Base-by-base conservation (phyloP, 2,888 invertebrate species). In the Cosmopolites sordidus region DNA sequence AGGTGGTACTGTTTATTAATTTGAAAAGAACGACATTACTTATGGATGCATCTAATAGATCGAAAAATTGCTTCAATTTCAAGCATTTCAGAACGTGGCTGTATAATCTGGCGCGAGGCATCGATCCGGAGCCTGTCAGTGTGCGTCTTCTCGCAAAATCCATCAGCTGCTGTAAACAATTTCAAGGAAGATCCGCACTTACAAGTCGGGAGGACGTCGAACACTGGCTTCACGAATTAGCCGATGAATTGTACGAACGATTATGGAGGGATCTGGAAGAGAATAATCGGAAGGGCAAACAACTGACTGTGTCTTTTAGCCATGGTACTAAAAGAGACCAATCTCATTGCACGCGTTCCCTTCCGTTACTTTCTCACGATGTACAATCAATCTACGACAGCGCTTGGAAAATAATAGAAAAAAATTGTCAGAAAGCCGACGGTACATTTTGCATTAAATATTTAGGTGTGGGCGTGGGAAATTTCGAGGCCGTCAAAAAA, bases 111-210 rank as follows among this genome's bases (percentile, higher is more conserved):
- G 87, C 90, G 1, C 81, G 87, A 58, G 97, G 97, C 1, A 82
- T 90, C 48, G 94, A 97, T 68, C 73, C 83, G 57, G 97, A 97
- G 66, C 85, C 89, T 11, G 97, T 98, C 0, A 86, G 83, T 54
- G 83, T 86, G 0, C 82, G 92, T 59, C 84, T 92, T 57, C 81
- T 93, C 49, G 82, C 93, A 0, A 95, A 96, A 73, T 95, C 95
- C 47, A 92, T 98, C 63, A 97, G 95, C 0, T 95, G 95, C 66
- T 91, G 93, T 70, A 98, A 98, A 75, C 91, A 91, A 67, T 96
- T 98, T 71, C 84, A 85, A 1, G 97, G 94, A 0, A 84, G 82
- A 66, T 81, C 82, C 60, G 86, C 89, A 8, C 80, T 96, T 3
- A 73, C 75, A 0, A 83, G 83, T 14, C 69, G 82, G 29, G 81